Base-by-base conservation (phyloP, 2,797 vertebrate species). In the Heteromormyrus szaboi region DNA sequence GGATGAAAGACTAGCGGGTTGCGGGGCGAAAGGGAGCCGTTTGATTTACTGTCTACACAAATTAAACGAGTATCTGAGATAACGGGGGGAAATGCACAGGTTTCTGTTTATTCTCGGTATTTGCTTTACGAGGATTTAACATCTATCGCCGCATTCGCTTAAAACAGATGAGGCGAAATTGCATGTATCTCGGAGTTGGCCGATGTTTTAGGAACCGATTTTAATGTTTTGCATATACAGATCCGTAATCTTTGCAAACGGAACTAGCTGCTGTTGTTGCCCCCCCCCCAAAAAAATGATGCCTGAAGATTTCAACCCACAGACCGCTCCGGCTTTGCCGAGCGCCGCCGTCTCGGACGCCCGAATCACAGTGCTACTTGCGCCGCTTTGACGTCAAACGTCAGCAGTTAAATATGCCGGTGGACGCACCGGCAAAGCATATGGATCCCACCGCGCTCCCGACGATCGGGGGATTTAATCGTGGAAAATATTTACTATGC, bases 401-500 rank as follows among this genome's bases (percentile, higher is more conserved):
- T 37, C 86, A 8, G 54, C 37, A 22, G 29, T 46, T 87, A 19
- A 65, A 87, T 29, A 17, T 62, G 41, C 54, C 51, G 50, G 22
- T 37, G 51, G 17, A 9, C 48, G 54, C 79, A 41, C 29, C 46
- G 81, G 89, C 88, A 79, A 56, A 14, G 29, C 59, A 48, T 14
- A 0, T 33, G 25, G 89, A 91, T 94, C 92, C 0, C 93, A 88
- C 93, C 92, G 87, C 90, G 94, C 91, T 90, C 93, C 93, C 88
- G 90, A 90, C 92, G 92, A 92, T 90, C 93, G 91, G 90, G 88
- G 85, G 94, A 81, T 92, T 95, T 92, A 95, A 92, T 92, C 94
- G 93, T 91, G 92, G 91, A 91, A 0, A 93, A 95, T 93, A 96
- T 96, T 96, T 96, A 96, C 97, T 97, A 96, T 95, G 93, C 94